Base-by-base conservation (phyloP, 1,140 invertebrate species). In the Neuroterus valhalla region DNA sequence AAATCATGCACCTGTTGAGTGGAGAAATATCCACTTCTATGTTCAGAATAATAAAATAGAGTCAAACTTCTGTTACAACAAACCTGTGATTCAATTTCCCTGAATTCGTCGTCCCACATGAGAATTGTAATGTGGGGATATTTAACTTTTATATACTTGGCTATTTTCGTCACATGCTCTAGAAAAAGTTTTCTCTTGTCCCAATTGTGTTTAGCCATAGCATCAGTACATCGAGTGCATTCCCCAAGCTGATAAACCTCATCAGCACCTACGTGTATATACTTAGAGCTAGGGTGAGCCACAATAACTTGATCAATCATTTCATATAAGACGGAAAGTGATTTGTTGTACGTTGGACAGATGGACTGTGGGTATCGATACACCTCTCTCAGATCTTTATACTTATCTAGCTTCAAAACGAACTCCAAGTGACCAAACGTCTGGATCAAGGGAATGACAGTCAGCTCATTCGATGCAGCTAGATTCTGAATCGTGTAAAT, bases 391-490 rank as follows among this genome's bases (percentile, higher is more conserved):
- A 98, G 88, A 76, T 95, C 91, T 70, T 91, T 87, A 80, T 95
- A 98, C 68, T 94, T 91, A 23, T 93, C 84, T 72, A 96, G 91
- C 83, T 98, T 98, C 43, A 99, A 89, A 0, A 94, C 93, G 91
- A 96, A 97, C 89, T 98, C 97, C 83, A 98, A 86, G 87, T 99
- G 98, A 1, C 98, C 98, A 89, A 99, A 98, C 0, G 98, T 98
- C 89, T 99, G 98, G 10, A 99, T 92, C 15, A 99, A 90, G 2
- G 98, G 98, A 83, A 99, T 97, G 0, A 98, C 91, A 66, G 94
- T 93, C 0, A 99, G 89, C 1, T 93, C 91, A 67, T 92, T 92
- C 11, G 93, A 90, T 69, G 92, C 91, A 0, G 95, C 95, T 23
- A 93, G 82, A 45, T 90, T 84, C 46, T 94, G 85, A 72, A 97